Base-by-base conservation (phyloP, 2,797 vertebrate genomes). In the Avahi laniger region DNA sequence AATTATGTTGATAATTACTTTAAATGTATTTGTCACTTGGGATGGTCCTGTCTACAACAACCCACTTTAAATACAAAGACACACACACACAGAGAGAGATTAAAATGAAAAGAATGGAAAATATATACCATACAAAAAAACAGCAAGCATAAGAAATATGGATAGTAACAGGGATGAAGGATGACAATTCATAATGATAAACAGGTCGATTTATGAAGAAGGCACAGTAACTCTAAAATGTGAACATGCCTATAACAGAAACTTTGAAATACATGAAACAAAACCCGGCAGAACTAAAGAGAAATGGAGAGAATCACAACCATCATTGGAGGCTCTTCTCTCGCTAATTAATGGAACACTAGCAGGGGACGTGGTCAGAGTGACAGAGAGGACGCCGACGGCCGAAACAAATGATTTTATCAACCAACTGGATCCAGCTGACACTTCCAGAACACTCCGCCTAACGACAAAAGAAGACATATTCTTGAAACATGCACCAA, bases 381-480 rank as follows among this genome's bases (percentile, higher is more conserved):
- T 15, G 30, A 3, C 13, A 6, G 10, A 7, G 20, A 18, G 20
- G 35, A 7, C 5, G 12, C 14, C 59, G 38, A 70, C 22, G 4
- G 22, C 7, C 0, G 35, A 4, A 50, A 43, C 28, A 76, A 17
- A 3, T 1, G 2, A 13, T 5, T 0, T 1, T 46, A 2, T 22
- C 59, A 24, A 59, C 1, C 20, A 59, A 2, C 43, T 20, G 26
- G 24, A 2, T 38, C 22, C 48, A 28, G 2, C 1, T 4, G 43
- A 7, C n/a, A 7, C 59, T 4, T 11, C 33, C 0, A 6, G 59
- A 73, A 76, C 18, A 17, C 52, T 83, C 54, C 30, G 2, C 14
- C 38, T 26, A 20, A 15, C 1, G 35, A 50, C 28, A 35, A 30
- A 12, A 33, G 12, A 63, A 24, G 2, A 28, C 13, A 43, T 15